Conservation (phyloP, 92 coral and sea anemone species). For the Nematostella vectensis region DNA sequence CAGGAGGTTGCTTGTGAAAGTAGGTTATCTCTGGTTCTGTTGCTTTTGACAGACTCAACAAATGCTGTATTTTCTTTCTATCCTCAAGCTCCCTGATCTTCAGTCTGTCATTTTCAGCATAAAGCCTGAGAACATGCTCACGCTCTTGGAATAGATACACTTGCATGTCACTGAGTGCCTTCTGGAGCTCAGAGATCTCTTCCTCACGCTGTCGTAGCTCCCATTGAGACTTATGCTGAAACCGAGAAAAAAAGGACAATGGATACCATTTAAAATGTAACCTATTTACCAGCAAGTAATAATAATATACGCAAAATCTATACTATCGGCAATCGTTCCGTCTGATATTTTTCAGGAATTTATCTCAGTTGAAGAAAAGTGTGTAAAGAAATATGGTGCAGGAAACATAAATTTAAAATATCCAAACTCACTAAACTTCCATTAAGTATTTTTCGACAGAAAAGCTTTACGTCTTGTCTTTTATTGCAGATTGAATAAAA, state of each 20-base stretch:
- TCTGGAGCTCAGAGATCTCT: constrained; percentile 95
- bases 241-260: constrained; percentile 2
- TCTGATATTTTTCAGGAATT: no score
- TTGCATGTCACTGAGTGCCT: constrained; percentile 99
- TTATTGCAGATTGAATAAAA: no score
- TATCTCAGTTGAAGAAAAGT: no score
- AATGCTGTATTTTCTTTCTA: constrained; percentile 90
- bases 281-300: background rate
- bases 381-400: no score
- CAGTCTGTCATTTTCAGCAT: constrained; percentile 94
- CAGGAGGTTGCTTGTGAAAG: constrained; percentile 92
- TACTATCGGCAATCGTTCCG: no score
- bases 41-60: constrained; percentile 61
- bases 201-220: constrained; percentile 95
- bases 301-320: no score
- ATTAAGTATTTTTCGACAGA: no score
- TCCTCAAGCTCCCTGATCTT: constrained; percentile 93
- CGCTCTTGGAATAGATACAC: constrained; percentile 96
- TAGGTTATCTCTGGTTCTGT: constrained; percentile 90
- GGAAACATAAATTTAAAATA: no score
- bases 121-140: constrained; percentile 89
- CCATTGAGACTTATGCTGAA: constrained; percentile 94
- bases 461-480: no score
- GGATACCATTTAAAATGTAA: background rate
- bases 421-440: no score